Base-by-base conservation (phyloP, 2,113 vertebrate genomes). In the Rostratula benghalensis region DNA sequence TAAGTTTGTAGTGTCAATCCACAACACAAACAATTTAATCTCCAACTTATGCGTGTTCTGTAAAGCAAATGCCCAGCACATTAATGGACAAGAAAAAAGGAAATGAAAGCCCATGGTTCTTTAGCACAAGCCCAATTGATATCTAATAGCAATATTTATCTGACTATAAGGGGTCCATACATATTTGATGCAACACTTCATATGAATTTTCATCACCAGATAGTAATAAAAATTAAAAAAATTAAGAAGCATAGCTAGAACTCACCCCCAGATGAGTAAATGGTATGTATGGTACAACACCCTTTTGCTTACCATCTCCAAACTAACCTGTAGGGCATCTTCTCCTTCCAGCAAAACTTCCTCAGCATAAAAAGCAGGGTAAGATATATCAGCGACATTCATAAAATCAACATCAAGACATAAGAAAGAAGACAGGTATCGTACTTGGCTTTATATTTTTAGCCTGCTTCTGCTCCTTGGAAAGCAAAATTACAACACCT, bases 21-120 rank as follows among this genome's bases (percentile, higher is more conserved):
- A 11, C 23, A 88, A 63, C 22, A 50, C 14, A 94, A 97, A 98
- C 96, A 97, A 54, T 74, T 83, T 67, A 7, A 65, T 94, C 53
- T 87, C 94, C 43, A 91, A 20, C 3, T n/a, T 54, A 45, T 31
- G 22, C 53, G 20, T 23, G 13, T 79, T 76, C 43, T 13, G 33
- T 57, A 81, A 89, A 51, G n/a, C 41, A 85, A 90, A 57, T n/a
- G 21, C 33, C 9, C 9, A 31, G 50, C 31, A 61, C 10, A 3
- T 33, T 23, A 68, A 31, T 31, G 25, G 60, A 8, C 33, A 65
- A 35, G 39, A 21, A 67, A 31, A 53, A 53, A 51, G 33, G 0
- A 83, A 61, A 57, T 4, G 50, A 64, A 87, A 51, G 17, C 8
- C 61, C 64, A 3, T 18, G 23, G 11, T n/a, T 83, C 43, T 56